Conservation (phyloP, 2,113 vertebrate genomes). For the Bos indicus region DNA sequence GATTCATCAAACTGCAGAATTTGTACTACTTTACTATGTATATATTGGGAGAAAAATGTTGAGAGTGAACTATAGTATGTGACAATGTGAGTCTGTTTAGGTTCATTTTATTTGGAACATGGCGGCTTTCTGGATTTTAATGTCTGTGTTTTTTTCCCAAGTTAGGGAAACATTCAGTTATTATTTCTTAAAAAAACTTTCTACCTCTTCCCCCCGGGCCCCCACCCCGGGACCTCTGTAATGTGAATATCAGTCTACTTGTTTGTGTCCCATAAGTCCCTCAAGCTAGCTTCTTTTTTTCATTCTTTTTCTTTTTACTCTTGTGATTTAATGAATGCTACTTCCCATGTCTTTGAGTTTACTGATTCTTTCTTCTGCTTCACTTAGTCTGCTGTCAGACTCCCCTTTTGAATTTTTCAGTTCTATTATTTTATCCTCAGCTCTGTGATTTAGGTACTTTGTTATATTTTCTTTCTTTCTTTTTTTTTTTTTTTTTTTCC, state of each 20-base stretch:
- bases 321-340: background rate
- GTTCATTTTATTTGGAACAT: background rate
- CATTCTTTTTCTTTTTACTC: background rate
- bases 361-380: background rate
- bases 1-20: background rate
- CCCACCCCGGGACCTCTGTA: background rate
- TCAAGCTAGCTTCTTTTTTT: background rate
- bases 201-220: fast-evolving
- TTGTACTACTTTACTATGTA: background rate
- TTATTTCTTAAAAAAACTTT: background rate
- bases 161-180: background rate
- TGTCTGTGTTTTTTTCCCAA: background rate
- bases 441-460: background rate
- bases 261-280: background rate
- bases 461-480: background rate
- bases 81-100: background rate
- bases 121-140: background rate
- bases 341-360: background rate
- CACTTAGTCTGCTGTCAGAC: background rate
- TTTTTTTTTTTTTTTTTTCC: no score
- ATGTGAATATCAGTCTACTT: background rate
- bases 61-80: background rate
- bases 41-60: background rate
- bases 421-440: background rate
- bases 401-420: background rate